Conservation (phyloP, 2,113 vertebrate species). For the Hemicordylus capensis region DNA sequence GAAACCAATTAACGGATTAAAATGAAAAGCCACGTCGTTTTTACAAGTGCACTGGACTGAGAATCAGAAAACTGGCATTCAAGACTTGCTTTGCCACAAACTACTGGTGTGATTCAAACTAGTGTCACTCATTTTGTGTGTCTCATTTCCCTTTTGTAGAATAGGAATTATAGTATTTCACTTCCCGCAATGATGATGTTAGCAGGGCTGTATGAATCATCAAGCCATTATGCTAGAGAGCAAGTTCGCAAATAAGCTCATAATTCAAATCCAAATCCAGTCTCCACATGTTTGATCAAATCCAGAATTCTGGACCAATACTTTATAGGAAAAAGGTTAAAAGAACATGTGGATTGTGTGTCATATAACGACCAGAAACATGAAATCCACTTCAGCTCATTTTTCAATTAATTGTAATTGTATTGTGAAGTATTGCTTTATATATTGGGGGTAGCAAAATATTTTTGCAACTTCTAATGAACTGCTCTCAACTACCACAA, state of each 20-base stretch:
- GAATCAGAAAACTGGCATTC: neutral
- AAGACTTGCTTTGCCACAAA: neutral
- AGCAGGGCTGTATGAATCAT: neutral
- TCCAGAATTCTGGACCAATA: neutral
- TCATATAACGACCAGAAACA: neutral
- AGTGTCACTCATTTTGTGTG: rapidly evolving
- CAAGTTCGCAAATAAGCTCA: neutral
- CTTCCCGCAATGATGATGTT: neutral
- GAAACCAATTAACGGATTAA: slow-evolving; percentile 33
- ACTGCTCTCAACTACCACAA: neutral
- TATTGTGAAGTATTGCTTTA: neutral
- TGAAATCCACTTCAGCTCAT: neutral
- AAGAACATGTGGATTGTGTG: neutral
- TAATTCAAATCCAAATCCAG: neutral
- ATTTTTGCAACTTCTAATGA: neutral
- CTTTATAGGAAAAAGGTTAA: neutral
- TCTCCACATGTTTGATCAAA: neutral
- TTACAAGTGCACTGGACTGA: neutral
- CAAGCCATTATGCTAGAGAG: neutral
- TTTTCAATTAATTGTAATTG: neutral
- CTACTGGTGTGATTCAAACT: neutral
- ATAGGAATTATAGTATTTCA: neutral
- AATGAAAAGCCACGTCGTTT: neutral
- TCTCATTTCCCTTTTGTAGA: neutral
- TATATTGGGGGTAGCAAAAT: neutral